phyloP scores from a whole-genome alignment of 2,797 vertebrate genomes.

The Philypnodon macrostomus region DNA sequence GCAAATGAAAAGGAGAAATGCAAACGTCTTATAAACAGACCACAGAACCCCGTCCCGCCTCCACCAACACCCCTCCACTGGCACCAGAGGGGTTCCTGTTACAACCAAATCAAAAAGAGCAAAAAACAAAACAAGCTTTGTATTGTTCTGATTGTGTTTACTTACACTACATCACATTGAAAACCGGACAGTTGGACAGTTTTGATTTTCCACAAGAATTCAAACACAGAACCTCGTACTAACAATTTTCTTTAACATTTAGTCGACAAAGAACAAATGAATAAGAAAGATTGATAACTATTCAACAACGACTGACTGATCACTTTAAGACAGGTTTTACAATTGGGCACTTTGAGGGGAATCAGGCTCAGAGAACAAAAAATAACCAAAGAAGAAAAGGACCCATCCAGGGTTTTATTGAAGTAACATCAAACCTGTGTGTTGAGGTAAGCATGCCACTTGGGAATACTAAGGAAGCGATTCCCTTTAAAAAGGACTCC shows the following conservation, averaged over 20 bases:
- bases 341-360: slow-evolving; percentile 67
- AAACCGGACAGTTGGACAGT: slow-evolving; percentile 65
- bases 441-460: slow-evolving; percentile 89
- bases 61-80: slow-evolving; percentile 52
- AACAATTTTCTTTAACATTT: slow-evolving; percentile 59
- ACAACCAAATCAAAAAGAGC: slow-evolving; percentile 89
- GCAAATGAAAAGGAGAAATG: slow-evolving; percentile 87
- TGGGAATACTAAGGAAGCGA: slow-evolving; percentile 90
- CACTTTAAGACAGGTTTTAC: slow-evolving; percentile 71
- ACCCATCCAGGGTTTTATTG: slow-evolving; percentile 64
- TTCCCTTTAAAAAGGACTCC: slow-evolving; percentile 90
- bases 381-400: slow-evolving; percentile 38
- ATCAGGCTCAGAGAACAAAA: slow-evolving; percentile 39
- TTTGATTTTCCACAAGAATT: slow-evolving; percentile 69
- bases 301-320: slow-evolving; percentile 66
- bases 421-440: slow-evolving; percentile 86
- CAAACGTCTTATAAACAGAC: slow-evolving; percentile 92
- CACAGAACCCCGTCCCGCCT: slow-evolving; percentile 1
- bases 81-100: slow-evolving; percentile 85
- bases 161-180: slow-evolving; percentile 70
- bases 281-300: slow-evolving; percentile 68
- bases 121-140: slow-evolving; percentile 72
- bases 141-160: slow-evolving; percentile 74
- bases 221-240: slow-evolving; percentile 64
- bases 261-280: slow-evolving; percentile 64